Evolutionary conservation across 2,797 vertebrate genomes (phyloP), one percentile per base, ranked within the genome.

Genomic region (Tenualosa ilisha): DNA sequence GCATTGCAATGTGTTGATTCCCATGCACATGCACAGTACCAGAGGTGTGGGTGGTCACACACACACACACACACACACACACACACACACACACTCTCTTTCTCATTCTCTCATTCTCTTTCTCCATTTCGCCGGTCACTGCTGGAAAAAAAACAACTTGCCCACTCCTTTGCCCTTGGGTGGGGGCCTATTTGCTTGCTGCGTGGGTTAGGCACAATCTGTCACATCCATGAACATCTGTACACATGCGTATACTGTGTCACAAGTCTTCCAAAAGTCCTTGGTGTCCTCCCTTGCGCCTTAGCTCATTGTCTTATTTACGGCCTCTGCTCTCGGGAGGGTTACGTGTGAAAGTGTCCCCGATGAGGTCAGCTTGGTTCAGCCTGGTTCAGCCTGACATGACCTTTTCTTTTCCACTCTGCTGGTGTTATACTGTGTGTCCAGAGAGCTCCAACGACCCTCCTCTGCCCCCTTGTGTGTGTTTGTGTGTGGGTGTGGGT

Each of bases 271-370:
- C 40, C 72, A 43, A 40, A 17, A 79, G 72, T 79, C 72, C 37
- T 79, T 20, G 40, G 72, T 79, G 37, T 79, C 72, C 72, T 37
- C 65, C 37, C 8, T 75, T 3, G 72, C 40, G 40, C 72, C 17
- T 79, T 79, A 79, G 72, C 72, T 79, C 72, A 79, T 79, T 79
- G 72, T 79, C 40, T 43, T 79, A 79, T 79, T 79, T 79, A 79
- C 72, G 20, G 40, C 40, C 72, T 43, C 3, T 2, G 72, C 4
- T 79, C 72, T 13, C 72, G 6, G 37, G 72, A 79, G 40, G 72
- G 72, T 46, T 79, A 79, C 72, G 40, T 79, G 72, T 37, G 54
- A 15, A 79, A 79, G 17, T 79, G 72, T 22, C 72, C 72, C 72
- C 2, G 72, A 79, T 79, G 72, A 79, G 40, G 72, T 79, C 72